Base-by-base conservation (phyloP, 2,797 vertebrate species). In the Scolopax rusticola region DNA sequence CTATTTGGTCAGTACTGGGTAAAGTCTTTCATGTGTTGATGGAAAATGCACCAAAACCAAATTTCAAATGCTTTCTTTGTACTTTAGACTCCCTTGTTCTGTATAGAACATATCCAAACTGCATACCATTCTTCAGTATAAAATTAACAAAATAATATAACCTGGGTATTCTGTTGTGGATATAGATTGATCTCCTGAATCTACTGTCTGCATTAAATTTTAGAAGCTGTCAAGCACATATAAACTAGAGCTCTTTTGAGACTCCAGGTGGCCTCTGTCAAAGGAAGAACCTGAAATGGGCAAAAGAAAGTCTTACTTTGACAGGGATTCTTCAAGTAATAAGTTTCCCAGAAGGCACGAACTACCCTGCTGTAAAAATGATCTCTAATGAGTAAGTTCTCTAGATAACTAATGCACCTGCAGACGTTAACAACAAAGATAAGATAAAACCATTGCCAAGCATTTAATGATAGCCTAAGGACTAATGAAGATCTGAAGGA, bases 401-500 rank as follows among this genome's bases (percentile, higher is more conserved):
- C 51, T 70, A 79, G 54, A 87, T 82, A 94, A 84, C 74, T 64
- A 87, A 82, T 79, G 68, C 84, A 94, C 81, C 90, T 96, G 86
- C 63, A 96, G 83, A 93, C 4, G 1, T 84, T 63, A 93, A 48
- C 59, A 90, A 84, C 77, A 88, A 88, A 90, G 81, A 65, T 80
- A 87, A 94, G 71, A 81, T 82, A 79, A 94, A 95, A 74, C 54
- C 25, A 79, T 76, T 89, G 70, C 59, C 86, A 96, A 89, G 28
- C 88, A 84, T 79, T 89, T 94, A 93, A 93, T 76, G 51, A 89
- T 84, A 94, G 84, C 84, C 90, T 74, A 87, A 96, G 90, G 88
- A 76, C 78, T 89, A 82, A 91, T 56, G 84, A 94, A 86, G 83
- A 93, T 94, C 77, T 92, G 86, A 96, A 94, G 81, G 80, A 74